Base-by-base conservation (phyloP, 1,140 invertebrate species). In the Drosophila sp. region DNA sequence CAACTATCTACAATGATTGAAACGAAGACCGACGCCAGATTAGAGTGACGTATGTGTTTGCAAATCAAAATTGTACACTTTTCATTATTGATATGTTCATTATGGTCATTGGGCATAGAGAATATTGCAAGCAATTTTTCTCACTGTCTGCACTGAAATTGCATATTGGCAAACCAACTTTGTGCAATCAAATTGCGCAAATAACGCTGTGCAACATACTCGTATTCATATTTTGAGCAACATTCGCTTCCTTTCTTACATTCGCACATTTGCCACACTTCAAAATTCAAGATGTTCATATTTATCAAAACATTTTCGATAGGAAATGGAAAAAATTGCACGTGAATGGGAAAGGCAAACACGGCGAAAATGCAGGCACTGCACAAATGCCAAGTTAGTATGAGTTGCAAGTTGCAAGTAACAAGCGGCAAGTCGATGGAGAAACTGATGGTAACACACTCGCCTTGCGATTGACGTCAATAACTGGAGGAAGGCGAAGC, bases 231-330 rank as follows among this genome's bases (percentile, higher is more conserved):
- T 45, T 36, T 69, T 56, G 38, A 50, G 36, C 51, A 50, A 18
- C 21, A 38, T 38, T 38, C 27, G 11, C 25, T 48, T 40, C 32
- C 4, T 34, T 41, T 40, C 18, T 53, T 36, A 38, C 32, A n/a
- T n/a, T n/a, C n/a, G n/a, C n/a, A 45, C 48, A 48, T 63, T 65
- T 53, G 62, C 64, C 50, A 41, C 59, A 72, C 73, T 81, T 86
- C 58, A 87, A 76, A 81, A 81, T 67, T 87, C 82, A 76, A 86
- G 78, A 61, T 67, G 82, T 79, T 75, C 83, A 87, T 87, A 89
- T 87, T 87, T 87, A 87, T 87, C 83, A 87, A 89, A 87, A 87
- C 76, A 89, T 89, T 82, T 82, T 79, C 79, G 56, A 79, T 76
- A 48, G 66, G 70, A 78, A 87, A 78, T 87, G 62, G 51, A 80